Evolutionary conservation across 2,888 invertebrate species (phyloP), one percentile per base, ranked within the genome.

Genomic region (Hyposoter didymator): DNA sequence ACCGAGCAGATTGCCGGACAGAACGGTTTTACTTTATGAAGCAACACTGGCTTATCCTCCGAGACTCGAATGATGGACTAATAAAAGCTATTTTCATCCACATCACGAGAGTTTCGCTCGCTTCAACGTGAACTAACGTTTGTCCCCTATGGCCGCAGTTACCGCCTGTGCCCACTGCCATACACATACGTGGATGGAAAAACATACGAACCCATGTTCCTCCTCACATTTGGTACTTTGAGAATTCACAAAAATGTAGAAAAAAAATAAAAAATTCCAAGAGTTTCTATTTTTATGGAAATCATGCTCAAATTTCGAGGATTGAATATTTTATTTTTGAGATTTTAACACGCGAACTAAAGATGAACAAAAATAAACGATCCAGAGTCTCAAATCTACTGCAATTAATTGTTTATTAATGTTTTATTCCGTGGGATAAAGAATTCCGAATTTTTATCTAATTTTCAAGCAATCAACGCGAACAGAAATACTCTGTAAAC

Each of bases 1-100:
- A 52, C 32, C 10, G 35, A 70, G 66, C 70, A 35, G 35, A 49
- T 73, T 43, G 43, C 45, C 28, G 74, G 39, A 19, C 45, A 75
- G 64, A 28, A 75, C n/a, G n/a, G 35, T 64, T 64, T 47, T n/a
- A n/a, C 47, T 32, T 35, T 47, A 64, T 22, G 64, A 39, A 19
- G 64, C 72, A 59, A 59, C 55, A 12, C 28, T 59, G 12, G 22
- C 55, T 59, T 59, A 59, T 59, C 28, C 55, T 28, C 14, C 22
- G 35, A 45, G 49, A 62, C 49, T 10, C 39, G 70, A 84, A 79
- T 75, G 70, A 83, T 78, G 59, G 67, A 66, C 78, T 78, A 83
- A 84, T 49, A 62, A 28, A 28, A 79, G 52, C 69, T 43, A 47
- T 83, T 80, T 72, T 72, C 19, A 52, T 74, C 67, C 70, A 70